A percentile compares a stretch with the other conserved stretches of the same genome.
Evolutionary conservation across 2,797 vertebrate genomes (phyloP).

Genomic region (Sebastes aleutianus): DNA sequence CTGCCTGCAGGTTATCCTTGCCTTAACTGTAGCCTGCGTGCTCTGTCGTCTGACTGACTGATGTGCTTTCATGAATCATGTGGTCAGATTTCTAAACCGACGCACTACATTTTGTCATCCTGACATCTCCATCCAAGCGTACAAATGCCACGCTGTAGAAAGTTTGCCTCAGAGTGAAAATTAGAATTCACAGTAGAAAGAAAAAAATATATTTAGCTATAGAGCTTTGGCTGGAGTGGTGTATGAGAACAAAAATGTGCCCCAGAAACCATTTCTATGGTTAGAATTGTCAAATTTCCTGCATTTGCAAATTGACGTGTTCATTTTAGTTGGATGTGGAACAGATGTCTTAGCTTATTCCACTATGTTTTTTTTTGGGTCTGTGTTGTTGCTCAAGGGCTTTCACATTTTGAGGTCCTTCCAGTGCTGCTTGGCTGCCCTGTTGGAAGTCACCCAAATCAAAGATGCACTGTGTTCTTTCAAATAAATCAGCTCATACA

Average conservation of each 20-base stretch:
- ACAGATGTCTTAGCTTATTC: slow-evolving; percentile 7
- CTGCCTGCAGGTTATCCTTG: slow-evolving; percentile 40
- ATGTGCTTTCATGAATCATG: slow-evolving; percentile 53
- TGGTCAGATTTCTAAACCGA: slow-evolving; percentile 53
- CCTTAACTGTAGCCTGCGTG: slow-evolving; percentile 13
- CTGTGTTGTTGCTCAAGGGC: neutral
- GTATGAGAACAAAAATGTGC: neutral
- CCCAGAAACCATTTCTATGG: neutral
- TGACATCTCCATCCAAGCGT: slow-evolving; percentile 60
- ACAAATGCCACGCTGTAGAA: slow-evolving; percentile 30
- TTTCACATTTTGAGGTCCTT: slow-evolving; percentile 11
- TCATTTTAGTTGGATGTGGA: slow-evolving; percentile 23
- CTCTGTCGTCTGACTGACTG: slow-evolving; percentile 41
- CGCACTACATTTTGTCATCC: slow-evolving; percentile 58
- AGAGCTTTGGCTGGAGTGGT: neutral
- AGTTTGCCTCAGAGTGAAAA: slow-evolving; percentile 26
- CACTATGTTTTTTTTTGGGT: neutral
- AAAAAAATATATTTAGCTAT: neutral
- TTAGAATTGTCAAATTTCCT: neutral
- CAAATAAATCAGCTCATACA: slow-evolving; percentile 1
- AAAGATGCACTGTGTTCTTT: neutral
- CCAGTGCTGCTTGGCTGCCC: slow-evolving; percentile 6
- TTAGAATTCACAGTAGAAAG: neutral
- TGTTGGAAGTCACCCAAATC: neutral
- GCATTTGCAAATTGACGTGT: neutral